Base-by-base conservation (phyloP, 2,888 invertebrate species). In the Rhorus exstirpatorius region DNA sequence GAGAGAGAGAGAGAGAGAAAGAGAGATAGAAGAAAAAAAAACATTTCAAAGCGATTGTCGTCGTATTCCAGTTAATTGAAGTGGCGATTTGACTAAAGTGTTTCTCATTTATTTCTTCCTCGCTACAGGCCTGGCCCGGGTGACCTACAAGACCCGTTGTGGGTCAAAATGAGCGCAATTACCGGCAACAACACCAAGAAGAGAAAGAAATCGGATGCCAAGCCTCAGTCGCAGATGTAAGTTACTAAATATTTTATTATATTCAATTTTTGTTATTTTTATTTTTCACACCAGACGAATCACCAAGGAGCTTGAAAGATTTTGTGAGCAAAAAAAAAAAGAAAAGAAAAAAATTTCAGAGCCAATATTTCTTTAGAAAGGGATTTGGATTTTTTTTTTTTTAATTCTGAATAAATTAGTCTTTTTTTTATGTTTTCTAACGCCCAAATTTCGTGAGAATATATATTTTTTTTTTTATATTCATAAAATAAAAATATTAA, bases 51-150 rank as follows among this genome's bases (percentile, higher is more conserved):
- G 55, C 46, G 17, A 35, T 46, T 35, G 53, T 26, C 51, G 53
- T 75, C 61, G 46, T 49, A 19, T 63, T 19, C 38, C 35, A 21
- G n/a, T 71, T 81, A 76, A 81, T 81, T 71, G 10, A 71, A 76
- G 58, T 77, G 75, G 61, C 67, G 51, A 78, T 81, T 78, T 68
- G 53, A 78, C 70, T 58, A 70, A 74, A 74, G 51, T 44, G 44
- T 70, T 65, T 60, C 65, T 60, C 78, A 55, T 85, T 83, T 87
- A 75, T 87, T 87, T 84, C 86, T 87, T 84, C 86, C 86, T 70
- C 90, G 84, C 96, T 96, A 88, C 95, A 97, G 97, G 96, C 96
- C 97, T 95, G 96, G 97, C 95, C 97, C 97, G 95, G 96, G 97
- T 96, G 97, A 97, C 94, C 95, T 97, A 95, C 96, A 96, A 94